These are phyloP conservation scores for Pachliopta kotzebuea DNA, from an alignment of 2,888 invertebrate species.

Conservation along the genomic window DNA sequence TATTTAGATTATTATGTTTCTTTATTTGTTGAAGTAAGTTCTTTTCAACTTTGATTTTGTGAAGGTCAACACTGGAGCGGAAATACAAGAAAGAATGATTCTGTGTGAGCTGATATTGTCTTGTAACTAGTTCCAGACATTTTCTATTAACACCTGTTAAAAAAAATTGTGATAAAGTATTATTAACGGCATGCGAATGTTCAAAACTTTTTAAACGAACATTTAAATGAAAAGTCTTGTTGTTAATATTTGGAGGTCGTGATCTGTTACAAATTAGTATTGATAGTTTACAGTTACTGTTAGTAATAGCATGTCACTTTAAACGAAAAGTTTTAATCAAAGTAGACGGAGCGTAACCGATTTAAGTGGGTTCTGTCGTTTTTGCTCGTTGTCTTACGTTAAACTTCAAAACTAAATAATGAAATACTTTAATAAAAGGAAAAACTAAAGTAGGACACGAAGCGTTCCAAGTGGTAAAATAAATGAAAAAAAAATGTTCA, in stretches of 20 bases:
- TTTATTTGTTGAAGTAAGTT: too few species aligned
- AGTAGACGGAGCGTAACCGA: neutral
- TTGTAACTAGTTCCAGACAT: too few species aligned
- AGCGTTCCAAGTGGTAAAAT: too few species aligned
- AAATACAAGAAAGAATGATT: neutral
- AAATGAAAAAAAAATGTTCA: too few species aligned
- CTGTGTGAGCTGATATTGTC: neutral
- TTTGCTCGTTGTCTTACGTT: neutral
- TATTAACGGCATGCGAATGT: too few species aligned
- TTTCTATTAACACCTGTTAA: too few species aligned
- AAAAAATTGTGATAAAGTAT: too few species aligned
- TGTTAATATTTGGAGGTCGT: neutral
- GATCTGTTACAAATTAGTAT: neutral
- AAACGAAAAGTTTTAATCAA: neutral
- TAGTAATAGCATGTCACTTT: neutral
- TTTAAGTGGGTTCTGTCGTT: neutral
- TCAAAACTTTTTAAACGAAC: too few species aligned
- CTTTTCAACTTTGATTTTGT: too few species aligned
- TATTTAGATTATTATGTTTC: too few species aligned
- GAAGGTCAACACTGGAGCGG: too few species aligned
- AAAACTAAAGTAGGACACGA: too few species aligned
- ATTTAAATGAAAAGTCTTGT: neutral
- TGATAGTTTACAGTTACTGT: neutral
- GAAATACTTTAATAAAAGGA: neutral
- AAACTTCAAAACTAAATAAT: neutral